Conservation (phyloP, 1,140 invertebrate genomes). For the Anoplophora glabripennis region DNA sequence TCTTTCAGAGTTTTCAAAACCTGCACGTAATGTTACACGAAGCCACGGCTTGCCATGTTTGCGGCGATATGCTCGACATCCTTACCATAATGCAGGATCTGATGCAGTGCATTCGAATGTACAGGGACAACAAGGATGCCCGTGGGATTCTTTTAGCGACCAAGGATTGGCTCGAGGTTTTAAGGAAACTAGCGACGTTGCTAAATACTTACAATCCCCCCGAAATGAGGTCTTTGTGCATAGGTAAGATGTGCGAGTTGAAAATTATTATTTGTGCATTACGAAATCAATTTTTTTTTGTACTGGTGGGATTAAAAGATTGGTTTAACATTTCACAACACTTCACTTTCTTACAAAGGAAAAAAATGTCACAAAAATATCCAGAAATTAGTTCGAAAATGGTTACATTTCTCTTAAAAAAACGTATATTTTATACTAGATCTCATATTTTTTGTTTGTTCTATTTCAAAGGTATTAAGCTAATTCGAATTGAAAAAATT, state of each 20-base stretch:
- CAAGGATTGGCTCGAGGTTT: conserved; percentile 83
- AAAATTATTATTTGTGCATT: neutral
- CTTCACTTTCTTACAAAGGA: too few species aligned
- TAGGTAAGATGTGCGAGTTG: conserved; percentile 56
- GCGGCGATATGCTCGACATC: conserved; percentile 78
- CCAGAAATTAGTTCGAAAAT: too few species aligned
- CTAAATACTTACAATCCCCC: conserved; percentile 89
- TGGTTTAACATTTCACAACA: too few species aligned
- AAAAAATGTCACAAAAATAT: too few species aligned
- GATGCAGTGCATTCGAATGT: conserved; percentile 65
- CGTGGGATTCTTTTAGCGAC: conserved; percentile 61
- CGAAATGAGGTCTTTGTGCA: conserved; percentile 74
- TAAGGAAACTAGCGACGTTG: conserved; percentile 79
- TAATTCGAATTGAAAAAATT: too few species aligned
- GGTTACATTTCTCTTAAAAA: too few species aligned
- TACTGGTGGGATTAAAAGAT: too few species aligned
- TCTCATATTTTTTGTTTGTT: too few species aligned
- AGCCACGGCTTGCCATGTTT: conserved; percentile 83
- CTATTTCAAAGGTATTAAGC: too few species aligned
- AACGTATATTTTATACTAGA: too few species aligned
- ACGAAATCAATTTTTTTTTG: neutral
- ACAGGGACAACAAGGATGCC: conserved; percentile 64
- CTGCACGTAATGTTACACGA: conserved; percentile 93
- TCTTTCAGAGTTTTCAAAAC: conserved; percentile 74
- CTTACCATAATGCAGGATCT: conserved; percentile 73